Conservation (phyloP, 2,797 vertebrate species). For the Coregonus suidteri region DNA sequence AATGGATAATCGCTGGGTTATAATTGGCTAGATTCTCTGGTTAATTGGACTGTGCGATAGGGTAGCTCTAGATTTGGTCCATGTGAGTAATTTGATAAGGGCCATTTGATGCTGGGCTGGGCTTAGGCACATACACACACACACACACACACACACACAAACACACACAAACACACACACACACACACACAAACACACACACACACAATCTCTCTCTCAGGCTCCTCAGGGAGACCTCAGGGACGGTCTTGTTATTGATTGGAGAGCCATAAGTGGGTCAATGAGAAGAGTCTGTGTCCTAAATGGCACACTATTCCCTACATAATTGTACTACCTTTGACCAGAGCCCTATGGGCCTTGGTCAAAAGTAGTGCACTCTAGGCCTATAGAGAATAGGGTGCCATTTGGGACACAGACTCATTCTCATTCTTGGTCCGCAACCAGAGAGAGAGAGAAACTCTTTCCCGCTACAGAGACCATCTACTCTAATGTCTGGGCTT, state of each 20-base stretch:
- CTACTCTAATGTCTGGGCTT: no score
- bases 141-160: background rate
- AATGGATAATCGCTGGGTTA: background rate
- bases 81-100: conserved; percentile 52
- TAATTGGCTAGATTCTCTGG: conserved; percentile 25
- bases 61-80: conserved; percentile 35
- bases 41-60: conserved; percentile 19
- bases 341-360: background rate
- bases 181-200: conserved; percentile 5
- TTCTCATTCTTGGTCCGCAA: no score
- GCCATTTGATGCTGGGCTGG: conserved; percentile 50
- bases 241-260: no score
- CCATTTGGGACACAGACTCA: background rate
- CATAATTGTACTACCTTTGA: background rate
- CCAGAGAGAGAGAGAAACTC: background rate
- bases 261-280: conserved; percentile 15
- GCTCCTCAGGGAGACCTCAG: no score
- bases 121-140: conserved; percentile 11
- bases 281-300: background rate
- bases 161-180: conserved; percentile 14
- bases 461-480: no score
- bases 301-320: background rate
- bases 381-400: background rate
- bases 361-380: background rate
- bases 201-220: background rate